Conservation (phyloP, 2,888 invertebrate genomes). For the Mythimna loreyi region DNA sequence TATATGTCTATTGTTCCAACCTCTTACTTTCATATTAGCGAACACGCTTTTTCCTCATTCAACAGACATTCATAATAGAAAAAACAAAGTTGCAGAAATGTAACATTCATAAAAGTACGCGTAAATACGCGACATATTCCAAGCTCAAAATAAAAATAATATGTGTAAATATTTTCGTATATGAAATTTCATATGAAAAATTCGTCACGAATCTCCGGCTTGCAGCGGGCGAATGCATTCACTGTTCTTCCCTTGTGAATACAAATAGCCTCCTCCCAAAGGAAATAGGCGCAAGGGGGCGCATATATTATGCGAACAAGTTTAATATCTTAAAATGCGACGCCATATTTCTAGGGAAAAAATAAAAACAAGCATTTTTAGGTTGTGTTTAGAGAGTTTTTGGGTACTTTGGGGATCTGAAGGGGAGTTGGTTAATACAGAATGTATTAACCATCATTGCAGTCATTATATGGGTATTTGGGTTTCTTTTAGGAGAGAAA, state of each 20-base stretch:
- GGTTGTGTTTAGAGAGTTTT: constrained; percentile 27
- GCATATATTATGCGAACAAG: constrained; percentile 78
- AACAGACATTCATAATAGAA: constrained; percentile 44
- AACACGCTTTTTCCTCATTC: constrained; percentile 27
- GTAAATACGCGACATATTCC: constrained; percentile 40
- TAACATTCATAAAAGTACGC: constrained; percentile 48
- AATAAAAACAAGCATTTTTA: constrained; percentile 54
- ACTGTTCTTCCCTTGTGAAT: constrained; percentile 78
- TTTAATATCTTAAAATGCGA: constrained; percentile 80
- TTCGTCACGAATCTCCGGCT: constrained; percentile 72
- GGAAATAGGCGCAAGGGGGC: constrained; percentile 73
- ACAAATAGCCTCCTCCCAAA: constrained; percentile 78
- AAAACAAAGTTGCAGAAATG: constrained; percentile 37
- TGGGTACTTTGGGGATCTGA: constrained; percentile 14
- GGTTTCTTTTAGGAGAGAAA: too few species aligned
- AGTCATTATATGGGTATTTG: background rate
- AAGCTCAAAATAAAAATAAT: constrained; percentile 57
- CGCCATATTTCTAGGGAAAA: constrained; percentile 65
- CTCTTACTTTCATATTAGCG: constrained; percentile 17
- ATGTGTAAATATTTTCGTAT: constrained; percentile 65
- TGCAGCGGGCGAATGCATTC: constrained; percentile 80
- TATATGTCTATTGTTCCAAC: too few species aligned
- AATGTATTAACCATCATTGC: constrained; percentile 15
- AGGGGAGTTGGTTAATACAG: constrained; percentile 4
- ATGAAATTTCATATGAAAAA: constrained; percentile 73